A percentile compares a stretch with the other conserved stretches of the same genome.
These are phyloP conservation scores for Bolborhynchus lineola DNA, from an alignment of 2,113 vertebrate species.

Conservation along the genomic window DNA sequence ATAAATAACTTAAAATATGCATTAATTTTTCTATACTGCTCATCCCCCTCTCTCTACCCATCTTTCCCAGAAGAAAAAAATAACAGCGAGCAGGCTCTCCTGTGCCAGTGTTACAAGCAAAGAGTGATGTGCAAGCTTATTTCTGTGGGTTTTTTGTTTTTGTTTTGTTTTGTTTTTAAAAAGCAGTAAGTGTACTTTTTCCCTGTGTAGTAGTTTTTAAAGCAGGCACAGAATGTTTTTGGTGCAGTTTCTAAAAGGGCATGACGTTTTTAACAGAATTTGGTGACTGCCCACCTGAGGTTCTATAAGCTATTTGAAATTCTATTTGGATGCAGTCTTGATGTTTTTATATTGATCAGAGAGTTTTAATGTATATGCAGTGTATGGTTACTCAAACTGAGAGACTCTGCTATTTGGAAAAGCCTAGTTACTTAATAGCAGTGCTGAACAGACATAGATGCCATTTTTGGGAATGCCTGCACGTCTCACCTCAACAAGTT, in stretches of 20 bases:
- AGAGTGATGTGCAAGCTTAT: neutral
- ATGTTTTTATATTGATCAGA: conserved; percentile 30
- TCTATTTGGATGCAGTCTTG: conserved; percentile 65
- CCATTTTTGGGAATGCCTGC: neutral
- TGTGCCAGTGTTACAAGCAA: neutral
- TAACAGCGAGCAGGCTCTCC: neutral
- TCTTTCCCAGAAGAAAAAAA: neutral
- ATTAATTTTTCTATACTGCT: neutral
- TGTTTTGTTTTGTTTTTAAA: too few relatives aligned
- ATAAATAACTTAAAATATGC: neutral
- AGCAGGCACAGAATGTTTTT: neutral
- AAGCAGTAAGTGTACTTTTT: neutral
- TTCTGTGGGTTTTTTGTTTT: neutral
- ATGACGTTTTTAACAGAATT: neutral
- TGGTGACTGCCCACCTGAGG: neutral
- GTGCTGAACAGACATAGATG: neutral
- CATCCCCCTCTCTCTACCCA: neutral
- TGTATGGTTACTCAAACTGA: neutral
- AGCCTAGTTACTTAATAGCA: neutral
- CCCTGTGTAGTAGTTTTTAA: neutral
- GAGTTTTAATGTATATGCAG: neutral
- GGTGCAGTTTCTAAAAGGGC: conserved; percentile 7
- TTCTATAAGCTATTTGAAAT: conserved; percentile 50
- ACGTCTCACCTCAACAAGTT: accelerated
- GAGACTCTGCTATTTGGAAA: neutral